Evolutionary conservation across 2,888 invertebrate genomes (phyloP), one percentile per base, ranked within the genome.

Genomic region (Eucriotettix oculatus): DNA sequence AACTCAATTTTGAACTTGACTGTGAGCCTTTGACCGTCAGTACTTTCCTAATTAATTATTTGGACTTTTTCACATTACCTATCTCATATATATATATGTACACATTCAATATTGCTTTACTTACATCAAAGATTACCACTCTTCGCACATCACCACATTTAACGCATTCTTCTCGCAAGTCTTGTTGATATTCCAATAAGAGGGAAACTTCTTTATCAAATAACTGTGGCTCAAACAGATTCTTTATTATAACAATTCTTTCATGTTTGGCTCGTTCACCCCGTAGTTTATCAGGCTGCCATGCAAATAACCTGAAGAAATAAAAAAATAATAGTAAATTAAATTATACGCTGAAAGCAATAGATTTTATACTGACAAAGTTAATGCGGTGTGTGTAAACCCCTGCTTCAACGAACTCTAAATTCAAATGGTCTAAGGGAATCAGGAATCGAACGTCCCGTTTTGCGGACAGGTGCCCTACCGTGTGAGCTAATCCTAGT

Each of bases 111-210:
- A n/a, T n/a, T n/a, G n/a, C n/a, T 14, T 40, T 55, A 79, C 85
- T 83, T 73, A 88, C 87, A 75, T 98, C 98, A 75, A 86, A 93
- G 52, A 98, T 79, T 0, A 87, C 81, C 29, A 99, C 90, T 78
- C 93, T 96, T 65, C 87, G 84, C 0, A 97, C 93, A 60, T 86
- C 86, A 10, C 99, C 99, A 73, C 89, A 90, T 74, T 95, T 96
- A 9, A 80, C 71, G 72, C 92, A 92, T 72, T 96, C 94, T 61
- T 90, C 87, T 58, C 91, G 78, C 65, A 99, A 76, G 71, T 96
- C 94, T 67, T 90, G 87, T 69, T 94, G 90, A 71, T 94, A 89
- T 68, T 96, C 94, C 56, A 96, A 75, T 63, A 98, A 87, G 57
- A 93, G 76, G 52, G 87, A 83, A 1, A 95, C 93, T 68, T 97